Evolutionary conservation across 2,888 invertebrate species (phyloP).

Genomic region (Patella pellucida): DNA sequence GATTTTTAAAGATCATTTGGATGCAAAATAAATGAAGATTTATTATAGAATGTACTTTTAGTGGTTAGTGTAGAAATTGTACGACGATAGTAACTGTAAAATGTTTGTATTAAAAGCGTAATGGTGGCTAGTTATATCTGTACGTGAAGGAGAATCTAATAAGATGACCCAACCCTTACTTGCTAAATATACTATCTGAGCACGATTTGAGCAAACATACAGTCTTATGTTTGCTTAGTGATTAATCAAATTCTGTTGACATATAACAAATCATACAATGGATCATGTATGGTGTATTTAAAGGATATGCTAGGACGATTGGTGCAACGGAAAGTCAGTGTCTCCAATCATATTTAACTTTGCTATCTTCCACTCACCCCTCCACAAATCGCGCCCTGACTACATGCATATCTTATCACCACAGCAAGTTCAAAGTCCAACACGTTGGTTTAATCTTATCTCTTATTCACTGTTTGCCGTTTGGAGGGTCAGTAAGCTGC

Average conservation of each 20-base stretch:
- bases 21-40: no score
- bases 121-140: no score
- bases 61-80: no score
- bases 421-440: background rate
- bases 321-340: background rate
- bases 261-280: background rate
- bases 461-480: background rate
- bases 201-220: background rate
- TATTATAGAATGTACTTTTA: no score
- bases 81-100: no score
- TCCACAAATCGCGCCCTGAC: background rate
- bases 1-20: no score
- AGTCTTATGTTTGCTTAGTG: background rate
- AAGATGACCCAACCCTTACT: background rate
- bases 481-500: background rate
- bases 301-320: background rate
- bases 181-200: background rate
- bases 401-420: background rate
- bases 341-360: background rate
- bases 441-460: background rate
- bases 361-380: background rate
- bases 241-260: slow-evolving; percentile 6
- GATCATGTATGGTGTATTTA: slow-evolving; percentile 1
- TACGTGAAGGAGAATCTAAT: no score
- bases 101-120: no score